Evolutionary conservation across 2,888 invertebrate genomes (phyloP).

Genomic region (Stictocephala bisonia): DNA sequence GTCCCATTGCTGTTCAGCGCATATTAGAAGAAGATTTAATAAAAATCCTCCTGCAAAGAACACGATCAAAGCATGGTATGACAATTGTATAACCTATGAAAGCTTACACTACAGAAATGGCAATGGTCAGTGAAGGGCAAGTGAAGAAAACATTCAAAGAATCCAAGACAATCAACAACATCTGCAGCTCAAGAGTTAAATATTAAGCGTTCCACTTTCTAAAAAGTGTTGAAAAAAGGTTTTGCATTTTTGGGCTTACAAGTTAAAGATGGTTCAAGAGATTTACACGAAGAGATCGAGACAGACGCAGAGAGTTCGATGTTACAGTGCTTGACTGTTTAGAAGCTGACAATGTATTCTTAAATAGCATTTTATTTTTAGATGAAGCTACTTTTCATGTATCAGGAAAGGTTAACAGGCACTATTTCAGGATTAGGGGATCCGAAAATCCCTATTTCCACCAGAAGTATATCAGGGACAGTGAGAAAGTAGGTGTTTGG

Average conservation of each 20-base stretch:
- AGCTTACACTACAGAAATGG: neutral
- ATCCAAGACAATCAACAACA: neutral
- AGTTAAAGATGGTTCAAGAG: neutral
- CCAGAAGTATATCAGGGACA: conserved; percentile 16
- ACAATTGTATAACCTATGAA: neutral
- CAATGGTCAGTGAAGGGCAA: neutral
- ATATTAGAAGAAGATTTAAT: neutral
- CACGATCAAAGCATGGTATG: neutral
- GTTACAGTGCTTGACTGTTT: neutral
- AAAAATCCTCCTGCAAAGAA: neutral
- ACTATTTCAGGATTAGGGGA: conserved; percentile 61
- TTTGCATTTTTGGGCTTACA: neutral
- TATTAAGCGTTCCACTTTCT: neutral
- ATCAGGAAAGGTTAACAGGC: conserved; percentile 62
- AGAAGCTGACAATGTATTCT: neutral
- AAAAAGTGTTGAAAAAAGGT: conserved; percentile 7
- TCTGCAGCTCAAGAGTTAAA: conserved; percentile 9
- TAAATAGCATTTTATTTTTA: neutral
- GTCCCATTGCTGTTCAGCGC: neutral
- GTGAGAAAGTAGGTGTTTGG: conserved; percentile 21
- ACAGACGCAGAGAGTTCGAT: neutral
- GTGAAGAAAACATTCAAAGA: neutral
- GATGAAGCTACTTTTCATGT: conserved; percentile 60
- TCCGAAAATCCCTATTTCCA: conserved; percentile 52
- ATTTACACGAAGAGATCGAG: conserved; percentile 3